Evolutionary conservation across 2,113 vertebrate genomes (phyloP).

Genomic region (Isurus oxyrinchus): DNA sequence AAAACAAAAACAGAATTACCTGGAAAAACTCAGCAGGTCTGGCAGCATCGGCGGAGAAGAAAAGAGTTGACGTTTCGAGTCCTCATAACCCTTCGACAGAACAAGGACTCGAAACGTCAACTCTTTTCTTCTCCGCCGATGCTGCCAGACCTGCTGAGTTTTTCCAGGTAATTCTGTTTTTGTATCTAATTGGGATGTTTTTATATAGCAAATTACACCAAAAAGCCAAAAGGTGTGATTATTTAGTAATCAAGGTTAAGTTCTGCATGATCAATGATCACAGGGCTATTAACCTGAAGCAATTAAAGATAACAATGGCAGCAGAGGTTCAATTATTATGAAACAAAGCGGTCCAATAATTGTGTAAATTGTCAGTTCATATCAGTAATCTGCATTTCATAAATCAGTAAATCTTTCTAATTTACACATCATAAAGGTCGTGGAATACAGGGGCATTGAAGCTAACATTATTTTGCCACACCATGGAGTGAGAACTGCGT

Average conservation of each 20-base stretch:
- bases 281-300: neutral
- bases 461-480: neutral
- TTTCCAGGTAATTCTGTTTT: no score
- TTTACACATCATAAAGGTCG: neutral
- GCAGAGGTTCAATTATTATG: neutral
- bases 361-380: neutral
- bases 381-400: neutral
- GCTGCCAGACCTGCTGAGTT: no score
- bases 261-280: neutral
- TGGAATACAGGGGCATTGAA: neutral
- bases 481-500: neutral
- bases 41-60: no score
- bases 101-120: no score
- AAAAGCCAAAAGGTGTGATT: neutral
- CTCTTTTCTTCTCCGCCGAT: no score
- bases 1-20: no score
- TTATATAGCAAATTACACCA: neutral
- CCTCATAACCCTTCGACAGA: no score
- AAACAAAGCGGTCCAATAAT: neutral
- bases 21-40: no score
- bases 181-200: neutral
- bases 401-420: neutral
- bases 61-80: no score
- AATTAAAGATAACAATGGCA: slow-evolving; percentile 1
- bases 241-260: neutral